A percentile compares a stretch with the other conserved stretches of the same genome.
phyloP scores from a whole-genome alignment of 2,113 vertebrate species.

The Cettia cetti region DNA sequence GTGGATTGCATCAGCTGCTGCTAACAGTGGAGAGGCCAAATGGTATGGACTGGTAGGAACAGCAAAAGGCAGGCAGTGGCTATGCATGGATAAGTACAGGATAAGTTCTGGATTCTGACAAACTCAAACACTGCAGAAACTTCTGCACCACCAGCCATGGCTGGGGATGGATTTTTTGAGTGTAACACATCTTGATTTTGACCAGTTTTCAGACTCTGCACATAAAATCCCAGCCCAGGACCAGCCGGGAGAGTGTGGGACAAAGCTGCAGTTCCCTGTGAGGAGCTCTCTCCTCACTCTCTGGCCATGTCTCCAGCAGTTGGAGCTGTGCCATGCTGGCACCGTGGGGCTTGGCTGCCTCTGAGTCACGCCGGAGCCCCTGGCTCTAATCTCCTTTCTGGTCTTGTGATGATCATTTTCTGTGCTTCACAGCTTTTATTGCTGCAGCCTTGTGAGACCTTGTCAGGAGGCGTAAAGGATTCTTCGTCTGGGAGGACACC shows the following conservation, averaged over 20 bases:
- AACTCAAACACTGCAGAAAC: background rate
- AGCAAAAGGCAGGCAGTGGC: background rate
- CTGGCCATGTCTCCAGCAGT: background rate
- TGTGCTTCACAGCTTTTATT: slow-evolving; percentile 25
- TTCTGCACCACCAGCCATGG: accelerated
- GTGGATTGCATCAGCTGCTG: background rate
- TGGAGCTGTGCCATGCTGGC: slow-evolving; percentile 10
- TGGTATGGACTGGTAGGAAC: background rate
- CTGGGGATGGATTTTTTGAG: background rate
- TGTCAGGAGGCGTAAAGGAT: background rate
- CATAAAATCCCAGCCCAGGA: background rate
- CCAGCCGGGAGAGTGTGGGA: background rate
- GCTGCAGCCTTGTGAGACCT: background rate
- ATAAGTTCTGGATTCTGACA: background rate
- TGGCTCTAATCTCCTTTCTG: background rate
- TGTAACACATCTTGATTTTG: background rate
- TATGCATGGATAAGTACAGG: accelerated
- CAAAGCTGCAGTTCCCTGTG: background rate
- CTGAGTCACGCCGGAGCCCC: background rate
- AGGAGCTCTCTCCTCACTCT: background rate
- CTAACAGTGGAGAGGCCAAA: background rate
- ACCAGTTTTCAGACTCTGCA: background rate
- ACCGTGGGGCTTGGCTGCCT: background rate
- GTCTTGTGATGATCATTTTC: slow-evolving; percentile 35
- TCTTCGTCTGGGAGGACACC: background rate